Percentiles rank a stretch among this genome's conserved stretches.
phyloP scores from a whole-genome alignment of 1,140 invertebrate species.

The Chymomyza costata region DNA sequence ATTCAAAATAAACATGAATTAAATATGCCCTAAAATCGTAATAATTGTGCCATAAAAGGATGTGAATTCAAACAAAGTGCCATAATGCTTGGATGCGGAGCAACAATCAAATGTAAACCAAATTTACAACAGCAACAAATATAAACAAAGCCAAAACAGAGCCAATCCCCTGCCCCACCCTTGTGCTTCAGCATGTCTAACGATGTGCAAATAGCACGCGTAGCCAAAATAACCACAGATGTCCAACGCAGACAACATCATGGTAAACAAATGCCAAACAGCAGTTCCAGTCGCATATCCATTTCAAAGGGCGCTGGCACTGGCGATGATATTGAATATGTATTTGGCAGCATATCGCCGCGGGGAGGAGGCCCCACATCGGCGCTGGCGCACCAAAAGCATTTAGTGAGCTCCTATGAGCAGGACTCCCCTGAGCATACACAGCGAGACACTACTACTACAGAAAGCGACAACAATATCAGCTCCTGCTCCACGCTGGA shows the following conservation, averaged over 20 bases:
- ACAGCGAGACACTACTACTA: slow-evolving; percentile 61
- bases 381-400: slow-evolving; percentile 20
- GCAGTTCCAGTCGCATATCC: not conserved
- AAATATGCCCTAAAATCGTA: slow-evolving; percentile 49
- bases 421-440: slow-evolving; percentile 63
- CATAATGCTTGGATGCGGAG: slow-evolving; percentile 35
- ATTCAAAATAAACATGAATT: slow-evolving; percentile 36
- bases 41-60: slow-evolving; percentile 14
- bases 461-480: slow-evolving; percentile 72
- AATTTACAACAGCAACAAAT: slow-evolving; percentile 1
- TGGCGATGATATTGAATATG: slow-evolving; percentile 48
- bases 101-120: slow-evolving; percentile 43
- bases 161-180: not conserved
- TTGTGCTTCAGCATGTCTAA: slow-evolving; percentile 53
- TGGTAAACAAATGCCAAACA: slow-evolving; percentile 26
- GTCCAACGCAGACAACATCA: slow-evolving; percentile 34
- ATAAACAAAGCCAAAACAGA: slow-evolving; percentile 12
- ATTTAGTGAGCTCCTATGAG: slow-evolving; percentile 32
- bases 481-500: slow-evolving; percentile 73
- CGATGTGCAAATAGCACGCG: slow-evolving; percentile 70
- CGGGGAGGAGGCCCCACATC: slow-evolving; percentile 27
- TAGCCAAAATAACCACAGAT: slow-evolving; percentile 52
- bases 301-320: slow-evolving; percentile 34
- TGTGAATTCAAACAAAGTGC: slow-evolving; percentile 23
- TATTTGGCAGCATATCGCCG: slow-evolving; percentile 62